Evolutionary conservation across 2,797 vertebrate species (phyloP), one percentile per base, ranked within the genome.

Genomic region (Eptatretus atami): DNA sequence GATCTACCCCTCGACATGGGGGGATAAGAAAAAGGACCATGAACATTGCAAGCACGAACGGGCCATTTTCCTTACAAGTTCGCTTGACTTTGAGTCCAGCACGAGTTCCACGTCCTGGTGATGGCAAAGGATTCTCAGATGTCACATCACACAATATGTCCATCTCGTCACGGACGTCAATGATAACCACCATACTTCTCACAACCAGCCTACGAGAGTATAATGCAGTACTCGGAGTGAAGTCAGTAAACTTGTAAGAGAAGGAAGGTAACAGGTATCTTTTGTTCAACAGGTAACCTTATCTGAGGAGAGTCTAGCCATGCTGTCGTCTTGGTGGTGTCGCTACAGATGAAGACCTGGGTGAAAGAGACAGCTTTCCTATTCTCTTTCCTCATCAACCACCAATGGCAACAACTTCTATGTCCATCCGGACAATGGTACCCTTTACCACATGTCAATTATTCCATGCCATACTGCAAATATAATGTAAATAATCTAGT

Each of bases 131-230:
- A 99, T 71, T 81, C 76, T 9, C 79, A 80, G 70, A 99, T 0
- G 76, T 82, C 64, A 80, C 80, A 0, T 75, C 76, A 65, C 88
- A 86, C 57, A 93, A 96, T 73, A 77, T 98, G 68, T 93, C 83
- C 0, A 68, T 98, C 63, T 14, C 0, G 82, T 98, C 69, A 81
- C 90, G 66, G 92, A 98, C 6, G 73, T 96, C 53, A 98, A 98
- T 1, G 92, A 98, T 74, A 98, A 98, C 0, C 74, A 0, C 92
- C 92, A 0, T 66, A 66, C 53, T 95, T 95, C 73, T 80, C 79
- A 3, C 84, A 86, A 69, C 79, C 76, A 64, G 76, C 85, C 65
- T 95, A 95, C 54, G 84, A 92, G 87, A n/a, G 90, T 94, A 73
- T 11, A 53, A 14, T 10, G 15, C 57, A n/a, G 57, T 24, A 24